Percentiles rank a stretch among this genome's conserved stretches.
These are phyloP conservation scores for Ostrea edulis DNA, from an alignment of 1,140 invertebrate species.

Conservation along the genomic window DNA sequence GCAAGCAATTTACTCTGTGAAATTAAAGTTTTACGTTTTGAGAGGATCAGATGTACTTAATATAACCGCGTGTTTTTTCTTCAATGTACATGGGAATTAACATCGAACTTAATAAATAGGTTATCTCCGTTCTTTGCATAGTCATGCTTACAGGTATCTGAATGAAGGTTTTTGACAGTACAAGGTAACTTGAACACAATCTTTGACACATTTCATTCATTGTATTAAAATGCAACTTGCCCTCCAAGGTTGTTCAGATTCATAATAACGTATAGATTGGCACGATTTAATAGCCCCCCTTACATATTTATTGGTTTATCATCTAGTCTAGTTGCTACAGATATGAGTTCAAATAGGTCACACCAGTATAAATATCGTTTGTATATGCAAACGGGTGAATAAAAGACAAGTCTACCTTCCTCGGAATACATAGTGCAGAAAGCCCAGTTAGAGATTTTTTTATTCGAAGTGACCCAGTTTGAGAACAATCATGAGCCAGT, in stretches of 20 bases:
- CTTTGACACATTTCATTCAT: constrained; percentile 17
- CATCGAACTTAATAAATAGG: constrained; percentile 4
- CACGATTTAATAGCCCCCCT: neutral
- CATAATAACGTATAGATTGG: constrained; percentile 20
- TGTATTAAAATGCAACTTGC: neutral
- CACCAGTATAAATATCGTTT: neutral
- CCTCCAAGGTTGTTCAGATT: neutral
- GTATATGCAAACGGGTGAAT: neutral
- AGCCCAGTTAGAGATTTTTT: neutral
- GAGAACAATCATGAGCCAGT: too few relatives aligned
- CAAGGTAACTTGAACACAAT: constrained; percentile 13
- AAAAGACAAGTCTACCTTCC: neutral
- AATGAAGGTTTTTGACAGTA: constrained; percentile 15
- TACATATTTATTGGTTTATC: neutral
- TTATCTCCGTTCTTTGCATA: neutral
- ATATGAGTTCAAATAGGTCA: neutral
- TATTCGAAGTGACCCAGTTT: neutral
- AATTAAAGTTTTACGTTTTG: neutral
- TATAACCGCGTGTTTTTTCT: neutral
- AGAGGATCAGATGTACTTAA: constrained; percentile 4
- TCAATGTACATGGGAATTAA: neutral
- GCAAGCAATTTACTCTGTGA: neutral
- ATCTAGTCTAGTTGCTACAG: neutral
- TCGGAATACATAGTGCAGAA: neutral
- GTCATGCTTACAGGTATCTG: constrained; percentile 20